A percentile compares a stretch with the other conserved stretches of the same genome.
These are phyloP conservation scores for Acipenser oxyrinchus DNA, from an alignment of 2,797 vertebrate species.

Conservation along the genomic window DNA sequence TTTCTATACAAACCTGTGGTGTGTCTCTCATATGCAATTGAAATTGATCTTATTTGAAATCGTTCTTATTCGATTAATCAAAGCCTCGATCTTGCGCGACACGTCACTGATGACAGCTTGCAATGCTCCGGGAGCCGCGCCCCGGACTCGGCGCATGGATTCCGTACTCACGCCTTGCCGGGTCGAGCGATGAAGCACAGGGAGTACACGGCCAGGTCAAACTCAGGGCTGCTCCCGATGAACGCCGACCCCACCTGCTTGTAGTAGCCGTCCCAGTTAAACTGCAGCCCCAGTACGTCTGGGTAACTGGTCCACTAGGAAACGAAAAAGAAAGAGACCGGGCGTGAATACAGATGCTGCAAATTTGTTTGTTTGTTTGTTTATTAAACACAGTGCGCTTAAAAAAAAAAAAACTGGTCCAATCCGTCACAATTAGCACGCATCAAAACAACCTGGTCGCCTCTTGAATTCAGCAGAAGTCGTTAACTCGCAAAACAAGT, in stretches of 20 bases:
- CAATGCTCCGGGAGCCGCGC: no score
- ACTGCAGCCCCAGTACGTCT: conserved; percentile 83
- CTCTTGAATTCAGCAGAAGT: no score
- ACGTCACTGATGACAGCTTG: no score
- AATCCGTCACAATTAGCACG: no score
- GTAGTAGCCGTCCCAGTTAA: conserved; percentile 81
- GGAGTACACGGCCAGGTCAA: conserved; percentile 82
- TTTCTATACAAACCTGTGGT: no score
- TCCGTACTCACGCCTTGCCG: conserved; percentile 67
- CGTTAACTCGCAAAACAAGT: neutral
- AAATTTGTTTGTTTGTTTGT: neutral
- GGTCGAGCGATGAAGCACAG: conserved; percentile 84
- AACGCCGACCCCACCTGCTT: conserved; percentile 84
- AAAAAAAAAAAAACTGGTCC: neutral
- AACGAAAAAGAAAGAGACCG: neutral
- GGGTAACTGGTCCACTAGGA: conserved; percentile 77
- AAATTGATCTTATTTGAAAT: no score
- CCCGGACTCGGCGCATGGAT: no score
- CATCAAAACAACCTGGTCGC: no score
- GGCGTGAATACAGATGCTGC: neutral
- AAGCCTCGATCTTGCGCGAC: no score
- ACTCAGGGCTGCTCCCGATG: conserved; percentile 89
- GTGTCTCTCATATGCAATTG: no score
- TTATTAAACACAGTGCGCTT: neutral
- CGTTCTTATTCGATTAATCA: no score